phyloP scores from a whole-genome alignment of 2,797 vertebrate species.

The Cossypha polioptera region DNA sequence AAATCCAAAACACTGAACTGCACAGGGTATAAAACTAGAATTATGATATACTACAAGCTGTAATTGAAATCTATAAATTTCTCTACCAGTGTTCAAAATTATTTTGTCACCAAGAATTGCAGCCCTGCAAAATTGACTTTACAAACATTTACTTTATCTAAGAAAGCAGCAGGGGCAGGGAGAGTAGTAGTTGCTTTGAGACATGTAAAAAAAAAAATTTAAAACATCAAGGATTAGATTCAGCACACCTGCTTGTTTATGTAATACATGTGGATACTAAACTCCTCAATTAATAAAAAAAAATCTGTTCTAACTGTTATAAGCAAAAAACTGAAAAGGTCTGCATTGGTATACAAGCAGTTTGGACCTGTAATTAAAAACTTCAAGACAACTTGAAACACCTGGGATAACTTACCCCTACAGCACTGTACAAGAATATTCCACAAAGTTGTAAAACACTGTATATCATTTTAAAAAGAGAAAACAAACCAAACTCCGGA shows the following conservation, averaged over 20 bases:
- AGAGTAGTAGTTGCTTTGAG: neutral
- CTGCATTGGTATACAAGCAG: neutral
- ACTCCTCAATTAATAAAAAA: neutral
- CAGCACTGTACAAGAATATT: neutral
- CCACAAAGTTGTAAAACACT: neutral
- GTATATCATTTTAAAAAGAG: neutral
- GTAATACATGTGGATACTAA: neutral
- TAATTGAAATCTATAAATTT: constrained; percentile 82
- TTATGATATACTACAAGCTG: constrained; percentile 73
- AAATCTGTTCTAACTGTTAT: neutral
- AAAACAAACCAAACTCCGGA: neutral
- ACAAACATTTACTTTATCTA: constrained; percentile 56
- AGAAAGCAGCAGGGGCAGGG: neutral
- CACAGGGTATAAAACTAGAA: constrained; percentile 75
- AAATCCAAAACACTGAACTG: constrained; percentile 77
- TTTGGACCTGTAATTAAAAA: neutral
- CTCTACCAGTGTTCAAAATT: constrained; percentile 59
- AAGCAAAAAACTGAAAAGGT: neutral
- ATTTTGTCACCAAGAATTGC: constrained; percentile 68
- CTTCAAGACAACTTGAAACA: neutral
- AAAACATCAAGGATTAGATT: neutral
- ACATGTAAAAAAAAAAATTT: neutral
- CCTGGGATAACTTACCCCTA: neutral
- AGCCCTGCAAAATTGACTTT: constrained; percentile 57
- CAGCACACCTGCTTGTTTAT: neutral